phyloP scores from a whole-genome alignment of 2,888 invertebrate genomes.

The Cataglyphis cursor region DNA sequence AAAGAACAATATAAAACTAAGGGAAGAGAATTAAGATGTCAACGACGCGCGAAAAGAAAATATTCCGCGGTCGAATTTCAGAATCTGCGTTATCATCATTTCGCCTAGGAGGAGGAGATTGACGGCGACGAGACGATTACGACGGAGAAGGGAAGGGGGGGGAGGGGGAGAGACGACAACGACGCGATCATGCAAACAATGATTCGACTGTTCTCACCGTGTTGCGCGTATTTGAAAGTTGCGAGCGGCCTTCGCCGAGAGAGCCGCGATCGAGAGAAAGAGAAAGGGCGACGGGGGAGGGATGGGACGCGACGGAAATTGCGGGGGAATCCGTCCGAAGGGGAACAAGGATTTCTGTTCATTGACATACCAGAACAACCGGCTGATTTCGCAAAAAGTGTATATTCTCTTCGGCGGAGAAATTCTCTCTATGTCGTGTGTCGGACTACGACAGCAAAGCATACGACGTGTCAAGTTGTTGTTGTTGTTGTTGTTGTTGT shows the following conservation, averaged over 20 bases:
- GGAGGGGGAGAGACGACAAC: not conserved
- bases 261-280: conserved; percentile 67
- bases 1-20: conserved; percentile 16
- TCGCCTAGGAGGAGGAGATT: not conserved
- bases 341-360: conserved; percentile 74
- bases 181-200: conserved; percentile 71
- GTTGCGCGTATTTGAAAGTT: conserved; percentile 69
- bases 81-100: conserved; percentile 42
- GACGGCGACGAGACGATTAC: not conserved
- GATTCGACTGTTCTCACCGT: conserved; percentile 69
- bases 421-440: conserved; percentile 16
- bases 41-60: conserved; percentile 34
- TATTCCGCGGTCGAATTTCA: conserved; percentile 54
- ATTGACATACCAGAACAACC: conserved; percentile 72
- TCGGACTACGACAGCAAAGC: conserved; percentile 55
- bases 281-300: conserved; percentile 66
- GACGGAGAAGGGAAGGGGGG: not conserved
- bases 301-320: conserved; percentile 40
- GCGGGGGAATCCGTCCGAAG: conserved; percentile 49
- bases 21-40: not conserved
- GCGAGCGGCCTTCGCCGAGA: conserved; percentile 71
- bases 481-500: conserved; percentile 41
- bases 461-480: conserved; percentile 44
- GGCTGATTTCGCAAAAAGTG: conserved; percentile 72
- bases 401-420: conserved; percentile 69